phyloP scores from a whole-genome alignment of 1,140 invertebrate species.

The Prorops nasuta region DNA sequence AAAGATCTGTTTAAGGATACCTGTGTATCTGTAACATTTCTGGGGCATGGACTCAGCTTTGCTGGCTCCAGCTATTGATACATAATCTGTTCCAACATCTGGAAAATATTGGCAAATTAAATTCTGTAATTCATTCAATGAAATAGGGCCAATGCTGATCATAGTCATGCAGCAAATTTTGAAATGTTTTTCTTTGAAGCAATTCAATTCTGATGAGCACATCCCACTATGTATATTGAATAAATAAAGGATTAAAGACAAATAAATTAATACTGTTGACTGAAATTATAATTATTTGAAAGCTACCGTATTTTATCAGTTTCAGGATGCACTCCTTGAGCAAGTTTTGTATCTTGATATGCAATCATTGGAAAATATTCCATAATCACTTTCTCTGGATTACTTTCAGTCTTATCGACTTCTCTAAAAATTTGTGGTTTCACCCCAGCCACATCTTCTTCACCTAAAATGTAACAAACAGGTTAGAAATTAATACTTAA shows the following conservation, averaged over 20 bases:
- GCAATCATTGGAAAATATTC: constrained; percentile 32
- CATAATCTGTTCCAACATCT: not conserved
- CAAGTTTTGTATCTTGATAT: constrained; percentile 28
- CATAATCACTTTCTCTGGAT: constrained; percentile 26
- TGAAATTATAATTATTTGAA: not conserved
- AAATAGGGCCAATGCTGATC: constrained; percentile 22
- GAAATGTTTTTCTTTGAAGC: constrained; percentile 24
- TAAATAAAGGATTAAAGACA: not conserved
- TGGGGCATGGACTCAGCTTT: not conserved
- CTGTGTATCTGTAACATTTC: constrained; percentile 20
- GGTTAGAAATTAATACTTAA: not conserved
- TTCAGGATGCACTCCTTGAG: constrained; percentile 25
- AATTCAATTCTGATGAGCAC: constrained; percentile 8
- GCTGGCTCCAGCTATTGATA: not conserved
- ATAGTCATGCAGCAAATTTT: constrained; percentile 24
- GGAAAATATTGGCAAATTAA: constrained; percentile 15
- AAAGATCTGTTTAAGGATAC: constrained; percentile 6
- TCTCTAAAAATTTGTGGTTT: constrained; percentile 19
- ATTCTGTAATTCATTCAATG: constrained; percentile 20
- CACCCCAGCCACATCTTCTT: constrained; percentile 21
- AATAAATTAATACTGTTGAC: not conserved
- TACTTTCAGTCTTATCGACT: constrained; percentile 19
- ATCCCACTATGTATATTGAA: constrained; percentile 17
- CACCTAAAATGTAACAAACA: constrained; percentile 4
- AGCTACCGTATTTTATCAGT: constrained; percentile 23